phyloP scores from a whole-genome alignment of 2,888 invertebrate species.

The Anagyrus pseudococci region DNA sequence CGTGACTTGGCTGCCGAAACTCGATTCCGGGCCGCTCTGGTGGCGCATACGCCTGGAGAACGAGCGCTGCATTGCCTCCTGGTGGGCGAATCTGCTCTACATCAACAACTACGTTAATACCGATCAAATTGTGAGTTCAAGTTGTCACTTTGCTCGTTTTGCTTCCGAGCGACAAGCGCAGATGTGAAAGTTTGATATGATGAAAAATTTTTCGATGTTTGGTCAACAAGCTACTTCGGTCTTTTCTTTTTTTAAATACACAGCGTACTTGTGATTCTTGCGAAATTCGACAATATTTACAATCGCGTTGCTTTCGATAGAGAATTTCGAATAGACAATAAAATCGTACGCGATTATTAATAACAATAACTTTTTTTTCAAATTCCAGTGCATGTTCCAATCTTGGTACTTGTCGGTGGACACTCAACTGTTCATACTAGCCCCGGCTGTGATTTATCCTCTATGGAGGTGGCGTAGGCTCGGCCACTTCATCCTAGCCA shows the following conservation, averaged over 20 bases:
- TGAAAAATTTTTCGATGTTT: too few species aligned
- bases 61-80: slow-evolving; percentile 70
- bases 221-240: too few species aligned
- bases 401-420: slow-evolving; percentile 75
- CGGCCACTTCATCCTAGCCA: slow-evolving; percentile 66
- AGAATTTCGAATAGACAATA: too few species aligned
- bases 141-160: too few species aligned
- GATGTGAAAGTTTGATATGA: too few species aligned
- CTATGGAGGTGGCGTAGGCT: slow-evolving; percentile 70
- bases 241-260: too few species aligned
- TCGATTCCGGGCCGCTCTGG: slow-evolving; percentile 81
- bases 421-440: slow-evolving; percentile 72
- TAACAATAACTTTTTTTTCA: slow-evolving; percentile 9
- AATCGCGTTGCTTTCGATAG: too few species aligned
- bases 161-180: too few species aligned
- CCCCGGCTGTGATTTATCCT: slow-evolving; percentile 72
- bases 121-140: slow-evolving; percentile 58
- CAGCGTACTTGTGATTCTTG: too few species aligned
- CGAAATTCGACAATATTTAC: too few species aligned
- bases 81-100: slow-evolving; percentile 79
- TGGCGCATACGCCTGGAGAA: slow-evolving; percentile 64
- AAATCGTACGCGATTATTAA: too few species aligned
- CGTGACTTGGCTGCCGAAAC: slow-evolving; percentile 73
- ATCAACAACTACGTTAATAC: slow-evolving; percentile 76
- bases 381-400: slow-evolving; percentile 75